Base-by-base conservation (phyloP, 2,797 vertebrate genomes). In the Diceros bicornis region DNA sequence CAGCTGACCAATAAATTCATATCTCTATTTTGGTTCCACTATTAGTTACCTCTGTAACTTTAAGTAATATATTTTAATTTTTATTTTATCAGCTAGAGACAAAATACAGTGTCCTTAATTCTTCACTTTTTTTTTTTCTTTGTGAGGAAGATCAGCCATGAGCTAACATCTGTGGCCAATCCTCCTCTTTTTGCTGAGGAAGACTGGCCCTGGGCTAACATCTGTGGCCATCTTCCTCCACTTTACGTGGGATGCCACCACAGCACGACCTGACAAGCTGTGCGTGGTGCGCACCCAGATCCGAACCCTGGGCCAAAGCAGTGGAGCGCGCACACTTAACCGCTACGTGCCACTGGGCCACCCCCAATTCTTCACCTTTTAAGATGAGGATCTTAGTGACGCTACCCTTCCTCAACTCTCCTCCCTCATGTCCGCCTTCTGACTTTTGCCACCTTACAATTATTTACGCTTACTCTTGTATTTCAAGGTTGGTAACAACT, bases 401-500 rank as follows among this genome's bases (percentile, higher is more conserved):
- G 17, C 10, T 59, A 34, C 17, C 7, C 18, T 87, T 93, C 32
- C 18, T 83, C 74, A 86, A 61, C 21, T 83, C 50, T 79, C 79
- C 50, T 64, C 52, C 55, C 84, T 32, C 47, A 55, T 82, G 23
- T 77, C 34, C 32, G 66, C 18, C 81, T 82, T 55, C 5, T 92
- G 61, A 78, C 10, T 78, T 89, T 85, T 27, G 25, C 52, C n/a
- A 85, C 16, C 7, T 52, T 52, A 79, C 3, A 69, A 23, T 75
- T 88, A 61, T 82, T 95, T 92, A n/a, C 16, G 82, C 29, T 71
- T 82, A 64, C 34, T 89, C 62, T 71, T 84, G 34, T 44, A 32
- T 91, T 81, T 94, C 86, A 94, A 96, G 52, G n/a, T 81, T 87
- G 57, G 66, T 69, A 93, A 69, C 74, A 77, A 57, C 7, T 72